A percentile compares a stretch with the other conserved stretches of the same genome.
Conservation (phyloP, 2,113 vertebrate genomes). For the Mustela nigripes region DNA sequence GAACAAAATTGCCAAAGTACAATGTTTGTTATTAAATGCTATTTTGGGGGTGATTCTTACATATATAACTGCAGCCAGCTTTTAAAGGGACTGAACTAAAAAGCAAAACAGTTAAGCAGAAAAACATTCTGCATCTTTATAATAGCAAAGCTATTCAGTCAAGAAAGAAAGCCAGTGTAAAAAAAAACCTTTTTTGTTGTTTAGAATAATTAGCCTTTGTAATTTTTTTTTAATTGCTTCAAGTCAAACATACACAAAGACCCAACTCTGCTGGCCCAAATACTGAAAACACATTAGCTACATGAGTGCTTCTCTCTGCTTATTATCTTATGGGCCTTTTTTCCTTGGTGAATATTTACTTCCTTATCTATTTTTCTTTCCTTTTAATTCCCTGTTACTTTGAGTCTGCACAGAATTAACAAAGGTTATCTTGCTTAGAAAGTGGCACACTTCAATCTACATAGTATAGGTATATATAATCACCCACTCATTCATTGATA, state of each 20-base stretch:
- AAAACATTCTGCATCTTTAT: slow-evolving; percentile 39
- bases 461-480: background rate
- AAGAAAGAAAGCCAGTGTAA: background rate
- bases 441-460: background rate
- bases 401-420: background rate
- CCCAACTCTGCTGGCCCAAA: background rate
- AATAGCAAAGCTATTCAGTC: background rate
- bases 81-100: background rate
- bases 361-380: background rate
- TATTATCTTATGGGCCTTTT: background rate
- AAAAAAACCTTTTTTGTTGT: background rate
- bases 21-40: background rate
- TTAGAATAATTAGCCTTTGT: background rate
- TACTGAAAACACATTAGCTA: slow-evolving; percentile 38
- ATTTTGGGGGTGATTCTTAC: slow-evolving; percentile 35
- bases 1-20: background rate
- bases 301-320: background rate
- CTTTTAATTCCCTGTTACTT: background rate
- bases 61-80: background rate
- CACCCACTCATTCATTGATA: background rate
- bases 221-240: slow-evolving; percentile 24
- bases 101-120: background rate
- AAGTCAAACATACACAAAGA: slow-evolving; percentile 1
- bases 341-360: background rate
- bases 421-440: background rate